Percentiles rank a stretch among this genome's conserved stretches.
These are phyloP conservation scores for Epicauta chinensis DNA, from an alignment of 1,140 invertebrate genomes.

Conservation along the genomic window DNA sequence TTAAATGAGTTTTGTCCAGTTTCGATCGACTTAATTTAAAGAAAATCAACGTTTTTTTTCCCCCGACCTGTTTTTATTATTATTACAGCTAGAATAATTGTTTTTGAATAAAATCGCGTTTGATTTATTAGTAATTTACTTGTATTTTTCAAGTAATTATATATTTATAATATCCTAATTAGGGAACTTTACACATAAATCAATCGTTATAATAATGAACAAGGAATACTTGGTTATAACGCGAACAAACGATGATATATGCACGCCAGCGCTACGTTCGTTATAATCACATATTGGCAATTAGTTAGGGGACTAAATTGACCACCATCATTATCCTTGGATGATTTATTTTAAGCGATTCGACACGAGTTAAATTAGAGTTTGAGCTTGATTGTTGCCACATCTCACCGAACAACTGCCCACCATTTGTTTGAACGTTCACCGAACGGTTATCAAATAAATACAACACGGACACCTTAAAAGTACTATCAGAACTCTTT, in stretches of 20 bases:
- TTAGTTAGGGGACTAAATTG: slow-evolving; percentile 42
- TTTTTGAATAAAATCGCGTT: too few species aligned
- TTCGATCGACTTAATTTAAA: not conserved
- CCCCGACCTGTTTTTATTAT: too few species aligned
- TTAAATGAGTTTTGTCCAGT: slow-evolving; percentile 7
- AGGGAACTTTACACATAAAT: slow-evolving; percentile 34
- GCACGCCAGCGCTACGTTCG: slow-evolving; percentile 32
- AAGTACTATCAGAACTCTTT: too few species aligned
- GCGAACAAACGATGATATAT: slow-evolving; percentile 34
- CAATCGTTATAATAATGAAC: slow-evolving; percentile 35
- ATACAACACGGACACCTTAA: too few species aligned
- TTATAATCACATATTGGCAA: slow-evolving; percentile 43
- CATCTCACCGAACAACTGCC: not conserved
- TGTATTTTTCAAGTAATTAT: slow-evolving; percentile 16
- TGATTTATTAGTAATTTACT: too few species aligned
- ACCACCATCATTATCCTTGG: slow-evolving; percentile 41
- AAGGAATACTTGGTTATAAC: slow-evolving; percentile 18
- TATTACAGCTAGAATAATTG: too few species aligned
- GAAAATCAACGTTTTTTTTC: too few species aligned
- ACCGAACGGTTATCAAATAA: too few species aligned
- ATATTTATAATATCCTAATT: slow-evolving; percentile 35
- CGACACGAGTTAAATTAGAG: slow-evolving; percentile 32
- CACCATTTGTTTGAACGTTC: not conserved
- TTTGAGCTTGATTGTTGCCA: slow-evolving; percentile 15
- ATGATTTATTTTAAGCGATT: slow-evolving; percentile 40